Evolutionary conservation across 2,888 invertebrate genomes (phyloP), one percentile per base, ranked within the genome.

Genomic region (Leucophenga montana): DNA sequence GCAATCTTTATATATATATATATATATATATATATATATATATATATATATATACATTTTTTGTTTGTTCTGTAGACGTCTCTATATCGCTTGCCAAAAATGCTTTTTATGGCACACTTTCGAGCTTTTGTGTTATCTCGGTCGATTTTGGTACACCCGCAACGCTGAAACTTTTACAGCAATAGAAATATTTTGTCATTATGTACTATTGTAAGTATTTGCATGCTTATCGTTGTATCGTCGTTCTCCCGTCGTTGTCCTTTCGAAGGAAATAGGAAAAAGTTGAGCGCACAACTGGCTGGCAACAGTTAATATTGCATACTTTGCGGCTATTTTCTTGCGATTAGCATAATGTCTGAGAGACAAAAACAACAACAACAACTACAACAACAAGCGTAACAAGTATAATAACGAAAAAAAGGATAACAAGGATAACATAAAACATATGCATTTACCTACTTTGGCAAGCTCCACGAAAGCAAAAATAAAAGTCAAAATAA

Each of bases 91-190:
- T 22, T 56, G 56, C 56, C 56, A 56, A 56, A 22, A 22, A 22
- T 56, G 56, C 59, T 59, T 59, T 59, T 59, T 33, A 59, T 59
- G 59, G 59, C 59, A 59, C 59, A 59, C 59, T 59, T 59, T 39
- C 11, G 9, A 39, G 39, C 9, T 11, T 39, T 39, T 39, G 39
- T 39, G 39, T 39, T 39, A 39, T 39, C 39, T 39, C 39, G 39
- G 39, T 39, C 11, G 39, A 39, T 39, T 39, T 8, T 39, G 39
- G 3, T 11, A 39, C 39, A 39, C 39, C 39, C 39, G 39, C 22
- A 31, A 9, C 16, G 59, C 33, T 11, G n/a, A 16, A 11, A 22
- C 11, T 59, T 33, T 27, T 59, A 31, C 11, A 9, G 22, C 59
- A n/a, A 59, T 14, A 16, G 50, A 50, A 50, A 59, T 31, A 16